Evolutionary conservation across 2,797 vertebrate species (phyloP).

Genomic region (Fundulus diaphanus): DNA sequence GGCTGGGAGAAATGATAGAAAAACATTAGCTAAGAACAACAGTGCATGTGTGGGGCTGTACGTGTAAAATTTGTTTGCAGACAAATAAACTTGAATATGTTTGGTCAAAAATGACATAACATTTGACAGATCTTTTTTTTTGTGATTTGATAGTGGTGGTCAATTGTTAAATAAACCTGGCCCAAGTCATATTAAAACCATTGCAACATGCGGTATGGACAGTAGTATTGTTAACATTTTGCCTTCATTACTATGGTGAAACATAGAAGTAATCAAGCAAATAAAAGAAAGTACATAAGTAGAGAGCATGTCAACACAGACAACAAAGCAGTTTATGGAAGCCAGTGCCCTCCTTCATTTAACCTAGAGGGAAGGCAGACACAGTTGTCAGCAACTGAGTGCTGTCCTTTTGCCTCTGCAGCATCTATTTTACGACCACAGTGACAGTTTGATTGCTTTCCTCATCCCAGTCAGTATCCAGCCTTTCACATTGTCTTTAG

Average conservation of each 20-base stretch:
- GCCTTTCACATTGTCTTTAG: conserved; percentile 72
- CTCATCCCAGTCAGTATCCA: conserved; percentile 59
- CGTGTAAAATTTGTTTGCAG: no score
- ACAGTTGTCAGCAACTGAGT: conserved; percentile 72
- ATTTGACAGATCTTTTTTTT: no score
- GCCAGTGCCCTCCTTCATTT: conserved; percentile 25
- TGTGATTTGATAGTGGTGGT: no score
- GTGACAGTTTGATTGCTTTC: conserved; percentile 80
- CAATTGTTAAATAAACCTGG: no score
- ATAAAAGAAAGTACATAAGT: not conserved
- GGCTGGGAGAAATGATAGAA: no score
- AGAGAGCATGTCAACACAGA: conserved; percentile 18
- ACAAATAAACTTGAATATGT: no score
- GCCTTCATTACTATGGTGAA: not conserved
- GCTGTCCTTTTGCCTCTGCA: conserved; percentile 67
- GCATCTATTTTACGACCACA: conserved; percentile 70
- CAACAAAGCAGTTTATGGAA: conserved; percentile 15
- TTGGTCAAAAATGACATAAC: no score
- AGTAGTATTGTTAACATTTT: not conserved
- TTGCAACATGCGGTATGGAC: not conserved
- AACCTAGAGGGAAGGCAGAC: conserved; percentile 31
- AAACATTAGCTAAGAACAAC: no score
- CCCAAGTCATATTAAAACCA: no score
- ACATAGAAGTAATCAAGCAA: not conserved
- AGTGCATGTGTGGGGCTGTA: no score